Percentiles rank a stretch among this genome's conserved stretches.
Evolutionary conservation across 64 coral and sea anemone genomes (phyloP).

Genomic region (Stichodactyla mertensii): DNA sequence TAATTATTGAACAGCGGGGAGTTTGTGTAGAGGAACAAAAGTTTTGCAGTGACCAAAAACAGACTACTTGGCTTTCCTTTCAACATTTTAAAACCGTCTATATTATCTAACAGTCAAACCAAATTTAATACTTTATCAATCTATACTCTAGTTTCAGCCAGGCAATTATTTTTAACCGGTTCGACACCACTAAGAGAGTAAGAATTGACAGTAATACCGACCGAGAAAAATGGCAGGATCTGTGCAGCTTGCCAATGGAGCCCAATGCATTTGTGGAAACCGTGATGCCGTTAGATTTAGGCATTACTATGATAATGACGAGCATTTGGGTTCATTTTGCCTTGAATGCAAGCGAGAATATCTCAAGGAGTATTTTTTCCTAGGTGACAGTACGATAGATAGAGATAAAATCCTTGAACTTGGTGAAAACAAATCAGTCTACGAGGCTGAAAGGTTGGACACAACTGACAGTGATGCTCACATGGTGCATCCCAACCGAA

Average conservation of each 20-base stretch:
- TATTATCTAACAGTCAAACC: too few species aligned
- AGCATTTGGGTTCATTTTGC: slow-evolving; percentile 23
- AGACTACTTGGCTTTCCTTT: too few species aligned
- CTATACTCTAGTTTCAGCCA: too few species aligned
- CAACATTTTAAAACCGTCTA: too few species aligned
- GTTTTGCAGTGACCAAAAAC: too few species aligned
- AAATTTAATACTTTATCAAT: too few species aligned
- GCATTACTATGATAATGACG: slow-evolving; percentile 1
- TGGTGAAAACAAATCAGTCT: neutral
- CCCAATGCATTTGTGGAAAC: slow-evolving; percentile 29
- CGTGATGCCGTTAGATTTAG: slow-evolving; percentile 24
- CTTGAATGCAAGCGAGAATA: slow-evolving; percentile 21
- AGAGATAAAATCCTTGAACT: slow-evolving; percentile 19
- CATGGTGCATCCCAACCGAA: slow-evolving; percentile 21
- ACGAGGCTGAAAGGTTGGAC: slow-evolving; percentile 25
- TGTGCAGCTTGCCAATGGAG: slow-evolving; percentile 25
- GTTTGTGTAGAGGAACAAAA: too few species aligned
- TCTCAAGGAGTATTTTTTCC: slow-evolving; percentile 9
- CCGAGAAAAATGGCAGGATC: slow-evolving; percentile 1
- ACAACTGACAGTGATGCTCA: slow-evolving; percentile 14
- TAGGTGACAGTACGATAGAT: neutral
- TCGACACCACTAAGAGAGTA: too few species aligned
- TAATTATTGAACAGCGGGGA: too few species aligned
- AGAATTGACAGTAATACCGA: neutral
- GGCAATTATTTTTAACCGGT: too few species aligned